Percentiles rank a stretch among this genome's conserved stretches.
phyloP scores from a whole-genome alignment of 2,888 invertebrate genomes.

The Apodemia duryi region DNA sequence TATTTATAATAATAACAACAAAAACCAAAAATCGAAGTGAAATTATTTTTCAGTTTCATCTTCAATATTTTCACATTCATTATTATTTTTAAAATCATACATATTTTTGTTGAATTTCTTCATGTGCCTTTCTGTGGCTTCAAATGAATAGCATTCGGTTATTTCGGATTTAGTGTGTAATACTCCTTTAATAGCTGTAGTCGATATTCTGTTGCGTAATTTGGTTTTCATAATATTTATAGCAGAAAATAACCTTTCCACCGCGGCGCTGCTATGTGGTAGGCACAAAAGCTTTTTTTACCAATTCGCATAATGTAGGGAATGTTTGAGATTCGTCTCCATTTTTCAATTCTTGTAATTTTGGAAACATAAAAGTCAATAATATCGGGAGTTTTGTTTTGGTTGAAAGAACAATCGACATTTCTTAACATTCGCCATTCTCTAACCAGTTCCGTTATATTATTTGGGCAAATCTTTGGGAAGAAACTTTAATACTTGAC shows the following conservation, averaged over 20 bases:
- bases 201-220: conserved; percentile 30
- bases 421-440: conserved; percentile 12
- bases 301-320: conserved; percentile 16
- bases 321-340: conserved; percentile 20
- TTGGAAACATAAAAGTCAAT: too few relatives aligned
- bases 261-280: conserved; percentile 24
- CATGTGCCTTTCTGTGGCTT: conserved; percentile 30
- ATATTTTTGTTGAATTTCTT: conserved; percentile 29
- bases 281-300: conserved; percentile 22
- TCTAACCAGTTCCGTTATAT: conserved; percentile 14
- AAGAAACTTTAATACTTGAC: conserved; percentile 21
- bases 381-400: conserved; percentile 5
- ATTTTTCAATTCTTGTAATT: conserved; percentile 10
- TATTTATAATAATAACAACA: conserved; percentile 15
- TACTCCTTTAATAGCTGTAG: conserved; percentile 29
- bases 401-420: not conserved
- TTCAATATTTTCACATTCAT: conserved; percentile 25
- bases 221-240: conserved; percentile 32
- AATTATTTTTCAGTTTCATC: conserved; percentile 28
- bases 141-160: conserved; percentile 28
- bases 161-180: conserved; percentile 29
- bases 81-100: conserved; percentile 23
- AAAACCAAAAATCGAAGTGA: conserved; percentile 25
- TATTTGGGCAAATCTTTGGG: conserved; percentile 11
- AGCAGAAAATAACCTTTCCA: conserved; percentile 26